A percentile compares a stretch with the other conserved stretches of the same genome.
Evolutionary conservation across 2,113 vertebrate genomes (phyloP).

Genomic region (Crypturellus undulatus): DNA sequence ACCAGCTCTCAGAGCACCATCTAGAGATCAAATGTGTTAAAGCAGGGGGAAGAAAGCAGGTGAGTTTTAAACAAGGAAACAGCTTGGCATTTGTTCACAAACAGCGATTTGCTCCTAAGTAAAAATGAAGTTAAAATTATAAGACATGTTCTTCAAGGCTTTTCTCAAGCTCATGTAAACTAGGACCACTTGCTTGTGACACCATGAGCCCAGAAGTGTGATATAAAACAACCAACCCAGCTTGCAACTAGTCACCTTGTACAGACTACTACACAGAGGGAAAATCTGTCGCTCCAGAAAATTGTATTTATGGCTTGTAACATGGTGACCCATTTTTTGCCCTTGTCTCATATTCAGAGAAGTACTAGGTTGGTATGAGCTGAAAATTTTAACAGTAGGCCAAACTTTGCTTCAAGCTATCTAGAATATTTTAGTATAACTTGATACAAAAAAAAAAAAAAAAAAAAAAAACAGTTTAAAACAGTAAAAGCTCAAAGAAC

Average conservation of each 20-base stretch:
- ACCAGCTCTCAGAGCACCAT: background rate
- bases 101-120: fast-evolving
- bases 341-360: background rate
- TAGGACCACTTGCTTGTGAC: background rate
- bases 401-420: background rate
- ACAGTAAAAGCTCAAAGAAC: background rate
- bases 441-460: background rate
- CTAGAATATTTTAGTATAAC: background rate
- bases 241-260: fast-evolving
- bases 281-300: fast-evolving
- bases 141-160: too few species aligned
- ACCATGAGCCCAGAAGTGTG: background rate
- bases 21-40: background rate
- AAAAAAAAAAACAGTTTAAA: background rate
- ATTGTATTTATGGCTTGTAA: fast-evolving
- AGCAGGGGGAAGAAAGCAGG: background rate
- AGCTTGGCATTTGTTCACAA: fast-evolving
- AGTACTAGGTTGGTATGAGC: fast-evolving
- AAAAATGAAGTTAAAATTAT: fast-evolving
- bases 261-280: fast-evolving
- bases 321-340: fast-evolving
- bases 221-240: background rate
- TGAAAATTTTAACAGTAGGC: background rate
- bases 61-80: fast-evolving
- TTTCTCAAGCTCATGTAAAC: background rate